Evolutionary conservation across 2,888 invertebrate species (phyloP).

Genomic region (Eupithecia insigniata): DNA sequence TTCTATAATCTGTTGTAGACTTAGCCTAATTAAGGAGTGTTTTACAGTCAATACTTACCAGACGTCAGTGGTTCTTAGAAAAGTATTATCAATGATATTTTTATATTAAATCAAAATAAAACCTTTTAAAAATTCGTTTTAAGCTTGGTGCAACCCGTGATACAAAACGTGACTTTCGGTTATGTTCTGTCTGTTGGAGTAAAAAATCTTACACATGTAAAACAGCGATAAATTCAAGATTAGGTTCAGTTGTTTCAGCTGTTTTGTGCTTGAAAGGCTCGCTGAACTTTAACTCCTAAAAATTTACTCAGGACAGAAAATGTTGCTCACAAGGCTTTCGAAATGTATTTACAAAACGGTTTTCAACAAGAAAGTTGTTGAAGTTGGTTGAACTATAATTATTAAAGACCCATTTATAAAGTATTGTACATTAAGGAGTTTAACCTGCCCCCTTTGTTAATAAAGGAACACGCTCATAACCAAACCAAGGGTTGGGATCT

Average conservation of each 20-base stretch:
- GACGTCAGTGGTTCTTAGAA: slow-evolving; percentile 25
- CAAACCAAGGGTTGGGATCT: slow-evolving; percentile 20
- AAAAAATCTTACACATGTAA: background rate
- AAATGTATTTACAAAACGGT: background rate
- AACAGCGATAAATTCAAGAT: background rate
- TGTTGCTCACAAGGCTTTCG: background rate
- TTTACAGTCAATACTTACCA: slow-evolving; percentile 16
- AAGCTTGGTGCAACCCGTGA: background rate
- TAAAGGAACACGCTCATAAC: slow-evolving; percentile 39
- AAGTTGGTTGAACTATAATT: background rate
- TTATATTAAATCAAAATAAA: slow-evolving; percentile 14
- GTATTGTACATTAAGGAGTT: background rate
- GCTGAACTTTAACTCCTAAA: background rate
- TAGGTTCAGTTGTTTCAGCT: background rate
- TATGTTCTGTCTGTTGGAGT: background rate
- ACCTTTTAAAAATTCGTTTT: background rate
- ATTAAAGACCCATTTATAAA: background rate
- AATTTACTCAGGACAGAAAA: background rate
- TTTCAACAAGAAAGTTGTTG: background rate
- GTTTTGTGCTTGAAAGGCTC: background rate
- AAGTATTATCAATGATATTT: slow-evolving; percentile 19
- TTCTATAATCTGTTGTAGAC: slow-evolving; percentile 2
- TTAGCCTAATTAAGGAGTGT: background rate
- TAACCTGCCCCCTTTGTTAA: slow-evolving; percentile 24
- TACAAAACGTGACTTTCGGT: background rate